Evolutionary conservation across 2,113 vertebrate genomes (phyloP).

Genomic region (Aramus guarauna): DNA sequence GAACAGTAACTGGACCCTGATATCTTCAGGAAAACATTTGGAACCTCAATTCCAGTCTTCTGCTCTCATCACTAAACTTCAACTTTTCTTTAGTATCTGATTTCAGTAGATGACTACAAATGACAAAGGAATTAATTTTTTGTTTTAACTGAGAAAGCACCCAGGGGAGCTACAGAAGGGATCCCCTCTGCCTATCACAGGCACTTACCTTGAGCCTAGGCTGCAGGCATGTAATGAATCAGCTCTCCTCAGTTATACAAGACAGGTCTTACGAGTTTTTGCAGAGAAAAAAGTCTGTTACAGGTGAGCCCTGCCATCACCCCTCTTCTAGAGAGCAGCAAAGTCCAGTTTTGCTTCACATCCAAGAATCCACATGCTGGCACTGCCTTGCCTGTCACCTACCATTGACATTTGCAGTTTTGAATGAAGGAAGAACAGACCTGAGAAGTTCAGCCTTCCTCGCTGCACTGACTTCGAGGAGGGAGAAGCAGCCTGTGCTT

Average conservation of each 20-base stretch:
- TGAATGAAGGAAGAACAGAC: accelerated
- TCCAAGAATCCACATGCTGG: neutral
- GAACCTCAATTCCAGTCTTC: neutral
- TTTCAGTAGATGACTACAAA: neutral
- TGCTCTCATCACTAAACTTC: neutral
- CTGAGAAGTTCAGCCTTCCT: neutral
- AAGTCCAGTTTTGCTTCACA: neutral
- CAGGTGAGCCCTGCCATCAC: neutral
- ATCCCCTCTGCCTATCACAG: accelerated
- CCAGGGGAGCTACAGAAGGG: neutral
- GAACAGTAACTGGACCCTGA: neutral
- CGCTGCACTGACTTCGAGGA: neutral
- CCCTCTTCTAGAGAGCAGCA: neutral
- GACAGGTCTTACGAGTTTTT: neutral
- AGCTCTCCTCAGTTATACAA: neutral
- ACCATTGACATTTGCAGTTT: neutral
- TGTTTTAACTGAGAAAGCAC: neutral
- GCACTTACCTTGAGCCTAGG: accelerated
- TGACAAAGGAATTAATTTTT: neutral
- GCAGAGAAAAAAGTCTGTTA: neutral
- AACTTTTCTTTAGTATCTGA: neutral
- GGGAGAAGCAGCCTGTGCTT: neutral
- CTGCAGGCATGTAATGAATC: neutral
- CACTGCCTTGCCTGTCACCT: neutral
- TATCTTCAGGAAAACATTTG: neutral